Evolutionary conservation across 2,113 vertebrate genomes (phyloP), one percentile per base, ranked within the genome.

Genomic region (Cheirogaleus medius): DNA sequence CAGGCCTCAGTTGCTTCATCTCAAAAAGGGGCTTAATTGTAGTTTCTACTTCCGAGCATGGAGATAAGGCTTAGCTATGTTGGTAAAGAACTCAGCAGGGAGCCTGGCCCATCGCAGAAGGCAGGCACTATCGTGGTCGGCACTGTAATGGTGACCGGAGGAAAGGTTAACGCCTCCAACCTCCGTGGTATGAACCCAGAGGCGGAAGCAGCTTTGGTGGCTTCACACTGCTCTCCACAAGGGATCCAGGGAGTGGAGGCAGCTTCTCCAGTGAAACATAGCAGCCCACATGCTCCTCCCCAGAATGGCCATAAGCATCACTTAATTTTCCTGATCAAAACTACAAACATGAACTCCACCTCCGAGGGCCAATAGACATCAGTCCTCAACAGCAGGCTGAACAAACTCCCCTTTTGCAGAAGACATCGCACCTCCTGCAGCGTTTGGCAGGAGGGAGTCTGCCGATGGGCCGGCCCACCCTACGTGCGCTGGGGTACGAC

Each of bases 171-270:
- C 25, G 39, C 27, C 86, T 10, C 54, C 52, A 60, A 11, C 25
- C 81, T 47, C 60, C 0, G 3, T 21, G 29, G 77, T 3, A 1
- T 5, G 29, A 68, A 13, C 6, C 7, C 6, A 86, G 29, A 54
- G 73, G 17, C 1, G 13, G 58, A 37, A 85, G 63, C 37, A 11
- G 23, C 4, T 29, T 44, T 20, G n/a, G 47, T 6, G 21, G 18
- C n/a, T 8, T 37, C 64, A 18, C 23, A 0, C 23, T 60, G 32
- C 39, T 37, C 66, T 39, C 37, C 11, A 0, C 0, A 1, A 63
- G 2, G 66, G 54, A 56, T 56, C 54, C 34, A 2, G 42, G 80
- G 27, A 10, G 6, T 3, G 42, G 32, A 49, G 32, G 68, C 17
- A 66, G 63, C 63, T 66, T 34, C 63, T 9, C 7, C 32, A 29